These are phyloP conservation scores for Dipodomys merriami DNA, from an alignment of 2,113 vertebrate species.

Conservation along the genomic window DNA sequence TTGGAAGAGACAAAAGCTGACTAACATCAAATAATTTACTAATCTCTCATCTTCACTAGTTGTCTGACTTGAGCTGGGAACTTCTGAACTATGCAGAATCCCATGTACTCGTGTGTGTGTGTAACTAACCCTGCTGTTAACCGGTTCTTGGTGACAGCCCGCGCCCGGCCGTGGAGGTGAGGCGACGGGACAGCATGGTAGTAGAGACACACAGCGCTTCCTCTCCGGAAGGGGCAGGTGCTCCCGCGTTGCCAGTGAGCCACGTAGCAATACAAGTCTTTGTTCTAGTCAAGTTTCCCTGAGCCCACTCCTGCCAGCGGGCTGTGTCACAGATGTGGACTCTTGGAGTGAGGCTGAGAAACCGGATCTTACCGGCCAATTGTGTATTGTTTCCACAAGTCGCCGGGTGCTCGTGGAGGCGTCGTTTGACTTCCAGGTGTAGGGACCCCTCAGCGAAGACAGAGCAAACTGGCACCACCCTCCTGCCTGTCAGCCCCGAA, in stretches of 20 bases:
- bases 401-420: not conserved
- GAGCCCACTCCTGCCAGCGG: not conserved
- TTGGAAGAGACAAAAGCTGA: slow-evolving; percentile 54
- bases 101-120: slow-evolving; percentile 12
- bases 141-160: not conserved
- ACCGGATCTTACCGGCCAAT: not conserved
- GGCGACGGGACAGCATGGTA: not conserved
- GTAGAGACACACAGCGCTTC: not conserved
- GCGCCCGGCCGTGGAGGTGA: not conserved
- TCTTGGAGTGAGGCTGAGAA: not conserved
- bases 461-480: not conserved
- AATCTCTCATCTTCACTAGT: not conserved
- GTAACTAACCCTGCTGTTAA: slow-evolving; percentile 3
- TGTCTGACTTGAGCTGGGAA: slow-evolving; percentile 47
- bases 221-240: not conserved
- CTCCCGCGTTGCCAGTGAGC: slow-evolving; percentile 16
- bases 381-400: not conserved
- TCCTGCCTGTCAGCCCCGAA: not conserved
- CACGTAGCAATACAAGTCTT: not conserved
- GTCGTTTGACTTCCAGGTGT: slow-evolving; percentile 14
- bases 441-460: not conserved
- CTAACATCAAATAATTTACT: slow-evolving; percentile 36
- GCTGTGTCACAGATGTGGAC: not conserved
- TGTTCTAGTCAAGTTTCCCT: not conserved
- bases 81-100: slow-evolving; percentile 42